phyloP scores from a whole-genome alignment of 2,888 invertebrate species.

The Piscicola geometra region DNA sequence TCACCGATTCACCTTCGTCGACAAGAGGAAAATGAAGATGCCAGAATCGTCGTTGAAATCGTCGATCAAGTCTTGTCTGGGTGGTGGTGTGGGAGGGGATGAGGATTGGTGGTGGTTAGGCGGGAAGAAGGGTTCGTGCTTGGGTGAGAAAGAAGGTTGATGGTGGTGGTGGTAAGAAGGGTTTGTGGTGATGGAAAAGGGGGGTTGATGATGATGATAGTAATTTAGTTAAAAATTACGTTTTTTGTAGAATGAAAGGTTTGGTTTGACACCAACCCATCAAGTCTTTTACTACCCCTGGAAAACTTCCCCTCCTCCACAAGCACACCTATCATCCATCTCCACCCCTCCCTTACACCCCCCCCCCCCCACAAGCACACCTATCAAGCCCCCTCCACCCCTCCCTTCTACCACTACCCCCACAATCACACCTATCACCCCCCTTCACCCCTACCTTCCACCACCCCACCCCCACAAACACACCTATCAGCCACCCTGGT shows the following conservation, averaged over 20 bases:
- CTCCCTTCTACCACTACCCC: too few species aligned
- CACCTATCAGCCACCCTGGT: constrained; percentile 64
- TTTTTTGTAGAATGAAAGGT: background rate
- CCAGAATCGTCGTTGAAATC: constrained; percentile 72
- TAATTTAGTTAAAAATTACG: too few species aligned
- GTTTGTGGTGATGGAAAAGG: background rate
- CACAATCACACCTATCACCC: background rate
- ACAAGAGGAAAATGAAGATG: constrained; percentile 82
- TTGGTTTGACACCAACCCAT: background rate
- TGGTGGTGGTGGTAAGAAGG: background rate
- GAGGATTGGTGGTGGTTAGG: background rate
- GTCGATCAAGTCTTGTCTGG: constrained; percentile 82
- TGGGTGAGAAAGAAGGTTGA: background rate
- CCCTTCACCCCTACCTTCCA: background rate
- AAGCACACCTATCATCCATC: too few species aligned
- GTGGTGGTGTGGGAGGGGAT: background rate
- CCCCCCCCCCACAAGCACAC: too few species aligned
- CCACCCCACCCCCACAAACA: too few species aligned
- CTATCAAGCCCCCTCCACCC: too few species aligned
- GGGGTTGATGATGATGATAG: background rate
- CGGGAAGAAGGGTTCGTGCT: background rate
- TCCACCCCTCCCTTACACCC: too few species aligned
- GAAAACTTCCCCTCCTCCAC: too few species aligned
- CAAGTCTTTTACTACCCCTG: too few species aligned
- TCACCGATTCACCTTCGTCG: constrained; percentile 87